Conservation (phyloP, 2,888 invertebrate genomes). For the Steromphala cineraria region DNA sequence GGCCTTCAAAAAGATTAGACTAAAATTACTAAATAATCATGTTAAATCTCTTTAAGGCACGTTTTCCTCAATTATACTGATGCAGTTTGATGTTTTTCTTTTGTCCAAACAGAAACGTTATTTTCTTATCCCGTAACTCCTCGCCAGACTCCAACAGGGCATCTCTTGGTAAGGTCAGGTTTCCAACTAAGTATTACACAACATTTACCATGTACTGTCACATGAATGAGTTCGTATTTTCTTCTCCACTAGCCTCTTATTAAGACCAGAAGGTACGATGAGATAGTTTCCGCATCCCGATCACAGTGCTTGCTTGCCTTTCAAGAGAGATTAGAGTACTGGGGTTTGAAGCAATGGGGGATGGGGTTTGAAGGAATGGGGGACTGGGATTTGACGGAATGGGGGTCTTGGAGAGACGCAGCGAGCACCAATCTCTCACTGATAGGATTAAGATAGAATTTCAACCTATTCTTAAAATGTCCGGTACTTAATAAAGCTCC, state of each 20-base stretch:
- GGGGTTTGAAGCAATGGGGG: neutral
- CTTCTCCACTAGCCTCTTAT: slow-evolving; percentile 3
- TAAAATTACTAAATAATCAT: neutral
- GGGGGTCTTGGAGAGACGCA: neutral
- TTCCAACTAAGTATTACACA: slow-evolving; percentile 14
- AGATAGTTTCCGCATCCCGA: neutral
- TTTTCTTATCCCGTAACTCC: neutral
- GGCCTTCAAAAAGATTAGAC: neutral
- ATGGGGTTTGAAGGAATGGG: neutral
- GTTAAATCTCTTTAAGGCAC: neutral
- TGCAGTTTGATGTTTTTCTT: slow-evolving; percentile 1
- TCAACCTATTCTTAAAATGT: neutral
- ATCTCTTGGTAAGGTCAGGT: neutral
- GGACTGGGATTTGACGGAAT: too few relatives aligned
- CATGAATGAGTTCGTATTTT: neutral
- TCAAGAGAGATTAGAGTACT: slow-evolving; percentile 19
- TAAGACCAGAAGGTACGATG: slow-evolving; percentile 19
- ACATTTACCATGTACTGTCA: slow-evolving; percentile 9
- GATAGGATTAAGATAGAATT: slow-evolving; percentile 5
- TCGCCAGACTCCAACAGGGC: neutral
- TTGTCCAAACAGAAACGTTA: slow-evolving; percentile 12
- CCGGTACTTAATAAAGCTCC: slow-evolving; percentile 16
- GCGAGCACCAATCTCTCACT: neutral
- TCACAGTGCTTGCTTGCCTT: neutral
- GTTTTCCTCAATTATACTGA: neutral